Evolutionary conservation across 2,797 vertebrate species (phyloP).

Genomic region (Hypotaenidia okinawae): DNA sequence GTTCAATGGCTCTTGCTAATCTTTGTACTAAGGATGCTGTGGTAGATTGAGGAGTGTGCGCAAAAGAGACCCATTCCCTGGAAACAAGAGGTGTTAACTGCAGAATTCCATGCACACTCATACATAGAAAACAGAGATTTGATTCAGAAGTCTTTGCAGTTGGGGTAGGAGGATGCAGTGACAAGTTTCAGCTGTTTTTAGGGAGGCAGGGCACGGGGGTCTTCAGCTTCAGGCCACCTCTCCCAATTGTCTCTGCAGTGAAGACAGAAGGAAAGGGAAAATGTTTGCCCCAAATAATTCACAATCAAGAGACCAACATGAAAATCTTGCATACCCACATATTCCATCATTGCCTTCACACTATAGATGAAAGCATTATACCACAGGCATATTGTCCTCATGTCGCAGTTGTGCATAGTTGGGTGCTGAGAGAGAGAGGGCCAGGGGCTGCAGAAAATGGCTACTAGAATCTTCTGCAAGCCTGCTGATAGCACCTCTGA

Average conservation of each 20-base stretch:
- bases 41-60: background rate
- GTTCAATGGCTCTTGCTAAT: background rate
- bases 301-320: background rate
- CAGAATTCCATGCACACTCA: background rate
- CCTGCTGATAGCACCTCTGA: too few species aligned
- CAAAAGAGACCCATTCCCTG: background rate
- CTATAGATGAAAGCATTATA: background rate
- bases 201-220: fast-evolving
- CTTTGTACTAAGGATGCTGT: background rate
- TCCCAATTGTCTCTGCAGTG: background rate
- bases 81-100: background rate
- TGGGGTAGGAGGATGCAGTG: background rate
- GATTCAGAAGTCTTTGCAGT: background rate
- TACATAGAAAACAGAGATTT: background rate
- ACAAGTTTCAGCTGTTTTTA: background rate
- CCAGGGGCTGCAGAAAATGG: too few species aligned
- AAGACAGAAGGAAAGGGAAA: background rate
- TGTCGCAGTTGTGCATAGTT: too few species aligned
- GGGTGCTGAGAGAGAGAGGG: too few species aligned
- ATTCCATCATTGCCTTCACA: background rate
- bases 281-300: background rate
- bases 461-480: too few species aligned
- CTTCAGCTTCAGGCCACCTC: background rate
- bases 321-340: background rate
- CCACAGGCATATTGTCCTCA: too few species aligned